A percentile compares a stretch with the other conserved stretches of the same genome.
Conservation (phyloP, 2,888 invertebrate species). For the Vesta saturnalis region DNA sequence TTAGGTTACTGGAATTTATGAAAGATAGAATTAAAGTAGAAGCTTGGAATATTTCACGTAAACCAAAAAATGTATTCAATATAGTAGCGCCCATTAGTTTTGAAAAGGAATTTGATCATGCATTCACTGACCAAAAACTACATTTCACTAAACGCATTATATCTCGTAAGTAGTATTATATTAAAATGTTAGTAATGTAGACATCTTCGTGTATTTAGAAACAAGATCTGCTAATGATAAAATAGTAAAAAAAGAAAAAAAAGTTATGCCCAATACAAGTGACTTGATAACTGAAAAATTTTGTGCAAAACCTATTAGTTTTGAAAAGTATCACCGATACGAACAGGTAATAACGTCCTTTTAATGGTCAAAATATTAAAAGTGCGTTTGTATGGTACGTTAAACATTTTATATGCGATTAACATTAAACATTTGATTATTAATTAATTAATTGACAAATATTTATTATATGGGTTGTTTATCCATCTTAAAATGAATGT, state of each 20-base stretch:
- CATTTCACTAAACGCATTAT: too few relatives aligned
- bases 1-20: background rate
- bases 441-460: too few relatives aligned
- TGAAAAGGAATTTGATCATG: background rate
- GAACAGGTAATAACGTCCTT: background rate
- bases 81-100: background rate
- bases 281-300: too few relatives aligned
- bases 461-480: too few relatives aligned
- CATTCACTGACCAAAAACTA: background rate
- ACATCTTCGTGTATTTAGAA: too few relatives aligned
- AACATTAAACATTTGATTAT: too few relatives aligned
- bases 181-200: too few relatives aligned
- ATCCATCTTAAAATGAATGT: too few relatives aligned
- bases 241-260: background rate
- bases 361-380: background rate
- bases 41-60: background rate
- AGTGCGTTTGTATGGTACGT: too few relatives aligned
- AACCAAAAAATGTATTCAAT: background rate
- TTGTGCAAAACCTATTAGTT: background rate
- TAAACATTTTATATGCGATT: too few relatives aligned
- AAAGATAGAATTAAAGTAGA: background rate
- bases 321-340: slow-evolving; percentile 10
- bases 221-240: too few relatives aligned
- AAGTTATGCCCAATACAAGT: background rate
- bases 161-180: too few relatives aligned